Base-by-base conservation (phyloP, 2,888 invertebrate genomes). In the Epinotia nisella region DNA sequence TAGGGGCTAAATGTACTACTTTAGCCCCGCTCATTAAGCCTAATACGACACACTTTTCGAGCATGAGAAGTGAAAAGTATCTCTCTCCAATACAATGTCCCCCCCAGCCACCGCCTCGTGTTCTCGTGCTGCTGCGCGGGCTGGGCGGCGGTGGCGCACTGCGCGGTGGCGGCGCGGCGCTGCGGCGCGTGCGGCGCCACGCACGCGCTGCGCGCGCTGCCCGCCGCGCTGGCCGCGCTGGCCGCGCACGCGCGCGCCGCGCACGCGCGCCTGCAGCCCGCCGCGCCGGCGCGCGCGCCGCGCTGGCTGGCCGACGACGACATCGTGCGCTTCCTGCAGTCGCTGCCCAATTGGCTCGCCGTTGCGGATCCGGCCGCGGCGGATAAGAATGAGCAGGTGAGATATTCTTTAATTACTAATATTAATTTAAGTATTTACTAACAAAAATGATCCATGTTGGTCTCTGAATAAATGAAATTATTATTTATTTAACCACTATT, bases 301-400 rank as follows among this genome's bases (percentile, higher is more conserved):
- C n/a, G 76, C 80, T 91, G 98, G 98, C 95, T 98, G 0, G 97
- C 98, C 79, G 99, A 99, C 89, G 98, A 98, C 81, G 99, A 99
- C 85, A 98, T 99, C 75, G 98, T 97, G 84, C 93, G 98, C 69
- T 98, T 98, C 90, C 95, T 99, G 80, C 98, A 97, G 96, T 96
- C 94, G 79, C 90, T 93, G 80, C 87, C 89, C 64, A 91, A 91
- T 80, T 92, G 91, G 87, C 76, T 78, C 19, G 83, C 85, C 2
- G 87, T 81, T 13, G 74, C 78, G 5, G 75, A 78, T 72, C 45
- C 69, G 75, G 61, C 70, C 60, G 68, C 69, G 15, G 61, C 13
- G 0, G 21, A 19, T 13, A 41, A 41, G 5, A 51, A 62, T 15
- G 66, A 71, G 1, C 59, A 71, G 71, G 71, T 71, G 1, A 24